Conservation (phyloP, 2,113 vertebrate genomes). For the Vicugna pacos region DNA sequence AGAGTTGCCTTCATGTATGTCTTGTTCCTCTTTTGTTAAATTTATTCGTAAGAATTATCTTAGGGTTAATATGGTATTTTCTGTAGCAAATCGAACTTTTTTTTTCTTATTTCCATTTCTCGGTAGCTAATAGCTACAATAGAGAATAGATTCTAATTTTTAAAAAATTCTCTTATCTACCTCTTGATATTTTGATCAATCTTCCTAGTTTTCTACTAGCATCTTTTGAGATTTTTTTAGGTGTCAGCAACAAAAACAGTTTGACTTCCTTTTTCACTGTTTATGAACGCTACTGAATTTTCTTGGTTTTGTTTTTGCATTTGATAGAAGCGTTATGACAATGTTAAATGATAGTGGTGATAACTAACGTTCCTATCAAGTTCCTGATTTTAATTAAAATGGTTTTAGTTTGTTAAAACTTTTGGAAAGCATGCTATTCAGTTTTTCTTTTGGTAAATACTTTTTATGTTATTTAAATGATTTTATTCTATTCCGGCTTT, state of each 20-base stretch:
- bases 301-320: constrained; percentile 25
- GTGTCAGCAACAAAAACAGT: background rate
- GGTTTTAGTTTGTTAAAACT: background rate
- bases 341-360: background rate
- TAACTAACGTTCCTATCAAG: background rate
- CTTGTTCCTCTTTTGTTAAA: background rate
- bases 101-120: background rate
- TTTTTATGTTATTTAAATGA: constrained; percentile 12
- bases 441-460: background rate
- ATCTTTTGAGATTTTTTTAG: constrained; percentile 33
- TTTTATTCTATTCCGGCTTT: constrained; percentile 5
- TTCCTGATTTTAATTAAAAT: constrained; percentile 35
- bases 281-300: background rate
- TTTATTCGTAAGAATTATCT: constrained; percentile 29
- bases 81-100: constrained; percentile 1
- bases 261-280: background rate
- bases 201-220: background rate
- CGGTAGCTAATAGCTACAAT: background rate
- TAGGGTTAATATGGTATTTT: background rate
- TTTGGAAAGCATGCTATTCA: background rate
- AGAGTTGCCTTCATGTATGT: background rate
- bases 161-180: background rate
- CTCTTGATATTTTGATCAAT: background rate
- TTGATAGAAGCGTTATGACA: background rate
- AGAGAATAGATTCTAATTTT: background rate